phyloP scores from a whole-genome alignment of 2,113 vertebrate species.

The Saimiri boliviensis region DNA sequence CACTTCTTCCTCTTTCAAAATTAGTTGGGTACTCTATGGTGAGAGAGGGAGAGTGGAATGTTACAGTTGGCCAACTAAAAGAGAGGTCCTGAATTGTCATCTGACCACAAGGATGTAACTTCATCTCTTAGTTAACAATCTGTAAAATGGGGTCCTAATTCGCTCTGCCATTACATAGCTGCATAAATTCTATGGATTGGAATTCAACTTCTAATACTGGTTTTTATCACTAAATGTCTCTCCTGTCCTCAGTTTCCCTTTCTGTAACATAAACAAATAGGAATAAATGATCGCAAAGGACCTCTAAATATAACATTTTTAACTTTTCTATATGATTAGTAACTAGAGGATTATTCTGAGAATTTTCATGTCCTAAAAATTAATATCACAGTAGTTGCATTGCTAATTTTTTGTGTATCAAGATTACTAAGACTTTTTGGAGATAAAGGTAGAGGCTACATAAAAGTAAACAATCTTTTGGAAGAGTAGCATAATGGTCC shows the following conservation, averaged over 20 bases:
- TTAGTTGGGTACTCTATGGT: background rate
- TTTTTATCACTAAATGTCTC: background rate
- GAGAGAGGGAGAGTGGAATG: background rate
- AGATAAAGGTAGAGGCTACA: background rate
- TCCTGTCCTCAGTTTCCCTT: background rate
- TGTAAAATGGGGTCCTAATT: constrained; percentile 23
- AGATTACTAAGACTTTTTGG: background rate
- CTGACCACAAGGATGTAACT: background rate
- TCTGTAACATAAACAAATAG: background rate
- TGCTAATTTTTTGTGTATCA: background rate
- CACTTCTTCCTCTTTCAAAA: constrained; percentile 32
- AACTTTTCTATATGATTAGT: background rate
- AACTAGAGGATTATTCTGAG: background rate
- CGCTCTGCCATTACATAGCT: background rate
- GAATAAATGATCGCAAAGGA: background rate
- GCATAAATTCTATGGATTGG: background rate
- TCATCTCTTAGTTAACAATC: constrained; percentile 29
- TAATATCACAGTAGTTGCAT: background rate
- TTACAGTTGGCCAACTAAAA: background rate
- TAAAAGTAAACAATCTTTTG: background rate
- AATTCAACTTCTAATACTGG: background rate
- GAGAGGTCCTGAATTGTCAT: background rate
- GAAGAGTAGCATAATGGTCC: background rate
- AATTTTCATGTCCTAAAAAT: background rate
- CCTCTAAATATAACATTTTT: background rate